Conservation (phyloP, 1,140 invertebrate species). For the Nasonia longicornis region DNA sequence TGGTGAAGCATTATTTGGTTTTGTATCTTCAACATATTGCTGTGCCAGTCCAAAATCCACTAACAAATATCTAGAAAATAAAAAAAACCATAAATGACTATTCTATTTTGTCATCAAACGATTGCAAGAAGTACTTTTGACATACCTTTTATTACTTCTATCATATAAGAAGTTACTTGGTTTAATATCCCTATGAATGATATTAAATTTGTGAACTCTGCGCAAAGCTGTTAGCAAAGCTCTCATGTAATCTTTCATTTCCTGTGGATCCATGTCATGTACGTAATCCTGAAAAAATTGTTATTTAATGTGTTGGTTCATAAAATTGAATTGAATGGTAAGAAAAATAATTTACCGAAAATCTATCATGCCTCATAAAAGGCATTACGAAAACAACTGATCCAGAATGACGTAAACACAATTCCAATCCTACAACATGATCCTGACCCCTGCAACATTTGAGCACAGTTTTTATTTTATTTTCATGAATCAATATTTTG, state of each 20-base stretch:
- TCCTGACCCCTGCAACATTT: constrained; percentile 77
- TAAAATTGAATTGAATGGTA: neutral
- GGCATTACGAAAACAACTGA: constrained; percentile 93
- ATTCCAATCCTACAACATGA: constrained; percentile 85
- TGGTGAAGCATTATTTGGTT: constrained; percentile 38
- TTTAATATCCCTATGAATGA: constrained; percentile 95
- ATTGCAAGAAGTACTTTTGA: neutral
- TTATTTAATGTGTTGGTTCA: neutral
- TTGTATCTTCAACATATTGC: constrained; percentile 58
- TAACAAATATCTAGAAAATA: constrained; percentile 74
- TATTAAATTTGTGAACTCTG: constrained; percentile 85
- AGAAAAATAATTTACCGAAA: constrained; percentile 73
- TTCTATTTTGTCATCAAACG: neutral
- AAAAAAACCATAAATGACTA: constrained; percentile 45
- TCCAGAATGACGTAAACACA: constrained; percentile 82
- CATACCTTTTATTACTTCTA: constrained; percentile 77
- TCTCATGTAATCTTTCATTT: constrained; percentile 85
- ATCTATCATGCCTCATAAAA: constrained; percentile 85
- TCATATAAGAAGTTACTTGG: constrained; percentile 94
- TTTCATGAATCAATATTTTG: neutral
- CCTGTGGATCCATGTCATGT: constrained; percentile 76
- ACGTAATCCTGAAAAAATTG: constrained; percentile 77
- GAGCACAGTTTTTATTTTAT: too few species aligned
- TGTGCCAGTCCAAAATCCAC: constrained; percentile 94
- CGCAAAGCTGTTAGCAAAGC: constrained; percentile 84